phyloP scores from a whole-genome alignment of 1,140 invertebrate species.

The Armadillidium nasatum region DNA sequence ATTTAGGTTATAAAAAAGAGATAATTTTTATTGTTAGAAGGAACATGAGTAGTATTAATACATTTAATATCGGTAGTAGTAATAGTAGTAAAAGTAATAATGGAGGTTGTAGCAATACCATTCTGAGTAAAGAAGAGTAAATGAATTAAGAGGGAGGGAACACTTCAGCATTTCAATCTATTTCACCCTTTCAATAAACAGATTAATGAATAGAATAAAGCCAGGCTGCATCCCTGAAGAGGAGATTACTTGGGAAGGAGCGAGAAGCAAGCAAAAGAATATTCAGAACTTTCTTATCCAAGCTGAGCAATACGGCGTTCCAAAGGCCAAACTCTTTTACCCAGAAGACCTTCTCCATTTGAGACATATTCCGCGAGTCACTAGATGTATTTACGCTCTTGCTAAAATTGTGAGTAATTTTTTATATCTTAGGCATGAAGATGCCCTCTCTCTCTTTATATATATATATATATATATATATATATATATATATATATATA shows the following conservation, averaged over 20 bases:
- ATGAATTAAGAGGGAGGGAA: no score
- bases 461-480: no score
- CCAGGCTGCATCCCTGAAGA: constrained; percentile 45
- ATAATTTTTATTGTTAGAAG: no score
- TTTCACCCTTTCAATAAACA: constrained; percentile 12
- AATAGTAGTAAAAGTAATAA: no score
- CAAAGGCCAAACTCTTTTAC: constrained; percentile 47
- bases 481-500: neutral
- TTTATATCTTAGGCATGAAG: neutral
- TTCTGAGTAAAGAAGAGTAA: no score
- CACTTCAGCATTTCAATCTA: no score
- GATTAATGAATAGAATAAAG: constrained; percentile 48
- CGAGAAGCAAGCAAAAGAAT: constrained; percentile 46
- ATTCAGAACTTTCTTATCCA: constrained; percentile 47
- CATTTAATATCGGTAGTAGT: no score
- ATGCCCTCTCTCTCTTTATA: neutral
- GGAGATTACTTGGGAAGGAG: constrained; percentile 44
- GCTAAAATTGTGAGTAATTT: constrained; percentile 46
- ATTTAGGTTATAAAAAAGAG: no score
- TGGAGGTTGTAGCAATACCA: no score
- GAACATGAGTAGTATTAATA: no score
- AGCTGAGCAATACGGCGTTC: constrained; percentile 46
- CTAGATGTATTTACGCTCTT: constrained; percentile 47
- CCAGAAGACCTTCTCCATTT: constrained; percentile 48
- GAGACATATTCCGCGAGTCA: constrained; percentile 48